Base-by-base conservation (phyloP, 2,888 invertebrate species). In the Thymelicus lineola region DNA sequence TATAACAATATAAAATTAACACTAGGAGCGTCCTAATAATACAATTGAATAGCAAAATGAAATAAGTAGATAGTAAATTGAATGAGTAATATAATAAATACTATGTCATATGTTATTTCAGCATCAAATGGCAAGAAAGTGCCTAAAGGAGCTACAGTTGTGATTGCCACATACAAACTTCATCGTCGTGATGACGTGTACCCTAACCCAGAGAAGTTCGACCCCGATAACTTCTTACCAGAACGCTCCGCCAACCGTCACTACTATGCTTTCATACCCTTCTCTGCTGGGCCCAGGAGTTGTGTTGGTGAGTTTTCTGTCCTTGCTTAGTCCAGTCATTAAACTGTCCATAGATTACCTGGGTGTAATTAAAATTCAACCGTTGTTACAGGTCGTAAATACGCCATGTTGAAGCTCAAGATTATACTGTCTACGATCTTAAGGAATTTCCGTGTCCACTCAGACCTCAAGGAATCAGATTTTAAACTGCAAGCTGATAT, bases 171-270 rank as follows among this genome's bases (percentile, higher is more conserved):
- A 1, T 95, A 93, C 81, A 94, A 95, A 79, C 85, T 97, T 65
- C 98, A 98, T 85, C 95, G 97, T 69, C 94, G 96, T 75, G 90
- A 94, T 1, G 95, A 96, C 75, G 94, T 96, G 63, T 98, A 97
- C 87, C 95, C 96, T 9, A 96, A 98, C 86, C 97, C 98, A 0
- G 93, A 95, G 57, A 94, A 92, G 74, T 98, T 97, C 83, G 94
- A 98, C 90, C 98, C 98, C 1, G 97, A 98, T 86, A 96, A 97
- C 84, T 98, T 98, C 94, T 92, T 97, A 74, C 96, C 97, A 0
- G 97, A 98, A 81, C 95, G 95, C 75, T 96, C 96, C 73, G 96
- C 96, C 62, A 95, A 95, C 77, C 95, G 98, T 72, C 97, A 97
- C 82, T 97, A 97, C 82, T 97, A 97, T 83, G 95, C 97, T 6